phyloP scores from a whole-genome alignment of 2,888 invertebrate species.

The Drosophila flavopinicola region DNA sequence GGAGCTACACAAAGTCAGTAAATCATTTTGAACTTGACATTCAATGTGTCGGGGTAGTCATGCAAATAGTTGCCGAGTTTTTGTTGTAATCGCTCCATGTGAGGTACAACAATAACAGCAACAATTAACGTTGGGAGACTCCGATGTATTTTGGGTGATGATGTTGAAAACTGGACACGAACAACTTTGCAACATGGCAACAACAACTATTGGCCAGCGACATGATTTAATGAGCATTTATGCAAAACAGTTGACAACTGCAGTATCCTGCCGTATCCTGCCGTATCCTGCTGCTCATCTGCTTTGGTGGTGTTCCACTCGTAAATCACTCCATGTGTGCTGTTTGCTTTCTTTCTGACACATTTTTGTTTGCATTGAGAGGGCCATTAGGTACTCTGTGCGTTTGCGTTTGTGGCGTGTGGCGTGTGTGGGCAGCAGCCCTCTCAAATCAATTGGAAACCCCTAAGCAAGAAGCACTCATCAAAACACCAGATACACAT shows the following conservation, averaged over 20 bases:
- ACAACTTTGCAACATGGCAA: conserved; percentile 44
- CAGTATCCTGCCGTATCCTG: conserved; percentile 51
- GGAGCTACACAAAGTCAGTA: conserved; percentile 52
- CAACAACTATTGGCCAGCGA: conserved; percentile 43
- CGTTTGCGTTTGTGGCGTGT: conserved; percentile 11
- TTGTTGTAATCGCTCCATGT: conserved; percentile 59
- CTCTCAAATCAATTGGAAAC: conserved; percentile 43
- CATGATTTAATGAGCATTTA: conserved; percentile 76
- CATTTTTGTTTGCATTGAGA: conserved; percentile 45
- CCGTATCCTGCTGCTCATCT: conserved; percentile 33
- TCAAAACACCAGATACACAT: conserved; percentile 21
- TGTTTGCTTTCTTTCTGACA: conserved; percentile 47
- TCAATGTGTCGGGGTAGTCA: conserved; percentile 52
- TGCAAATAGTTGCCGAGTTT: conserved; percentile 46
- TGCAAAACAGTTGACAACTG: conserved; percentile 57
- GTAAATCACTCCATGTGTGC: conserved; percentile 61
- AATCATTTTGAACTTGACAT: conserved; percentile 78
- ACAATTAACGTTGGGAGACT: conserved; percentile 39
- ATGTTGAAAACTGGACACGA: conserved; percentile 51
- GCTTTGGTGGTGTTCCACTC: conserved; percentile 37
- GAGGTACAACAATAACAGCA: conserved; percentile 37
- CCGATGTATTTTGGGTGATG: conserved; percentile 1
- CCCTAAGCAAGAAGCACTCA: conserved; percentile 15
- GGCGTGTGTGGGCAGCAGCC: conserved; percentile 35
- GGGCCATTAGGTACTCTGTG: conserved; percentile 13